Conservation (phyloP, 2,113 vertebrate genomes). For the Tetrao urogallus region DNA sequence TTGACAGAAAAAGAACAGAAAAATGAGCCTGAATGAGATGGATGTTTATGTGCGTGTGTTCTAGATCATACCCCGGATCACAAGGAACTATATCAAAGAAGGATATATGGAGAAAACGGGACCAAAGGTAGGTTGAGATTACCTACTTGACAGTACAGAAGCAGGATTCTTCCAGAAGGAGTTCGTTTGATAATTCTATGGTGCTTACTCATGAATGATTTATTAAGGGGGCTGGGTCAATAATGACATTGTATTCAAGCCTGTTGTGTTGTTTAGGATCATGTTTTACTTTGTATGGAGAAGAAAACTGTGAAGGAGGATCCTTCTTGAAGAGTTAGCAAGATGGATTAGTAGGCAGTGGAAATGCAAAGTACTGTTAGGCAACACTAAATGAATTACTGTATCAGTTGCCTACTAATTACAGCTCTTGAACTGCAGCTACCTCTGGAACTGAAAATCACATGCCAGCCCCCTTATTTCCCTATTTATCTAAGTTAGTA, state of each 20-base stretch:
- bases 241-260: not conserved
- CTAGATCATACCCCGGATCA: constrained; percentile 88
- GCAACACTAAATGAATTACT: not conserved
- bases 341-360: not conserved
- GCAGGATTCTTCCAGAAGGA: not conserved
- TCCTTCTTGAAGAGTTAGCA: not conserved
- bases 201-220: not conserved
- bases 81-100: constrained; percentile 85
- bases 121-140: constrained; percentile 83
- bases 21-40: not conserved
- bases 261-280: not conserved
- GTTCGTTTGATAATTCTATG: not conserved
- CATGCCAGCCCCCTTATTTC: constrained; percentile 26
- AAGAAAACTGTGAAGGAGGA: not conserved
- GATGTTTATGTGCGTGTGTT: not conserved
- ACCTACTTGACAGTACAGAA: not conserved
- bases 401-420: not conserved
- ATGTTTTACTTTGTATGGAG: not conserved
- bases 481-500: constrained; percentile 29
- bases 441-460: not conserved
- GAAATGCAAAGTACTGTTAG: not conserved
- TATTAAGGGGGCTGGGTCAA: not conserved
- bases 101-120: constrained; percentile 98
- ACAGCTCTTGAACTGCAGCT: not conserved
- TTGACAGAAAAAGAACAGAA: constrained; percentile 33